These are phyloP conservation scores for Clupea harengus DNA, from an alignment of 2,113 vertebrate genomes.

Conservation along the genomic window DNA sequence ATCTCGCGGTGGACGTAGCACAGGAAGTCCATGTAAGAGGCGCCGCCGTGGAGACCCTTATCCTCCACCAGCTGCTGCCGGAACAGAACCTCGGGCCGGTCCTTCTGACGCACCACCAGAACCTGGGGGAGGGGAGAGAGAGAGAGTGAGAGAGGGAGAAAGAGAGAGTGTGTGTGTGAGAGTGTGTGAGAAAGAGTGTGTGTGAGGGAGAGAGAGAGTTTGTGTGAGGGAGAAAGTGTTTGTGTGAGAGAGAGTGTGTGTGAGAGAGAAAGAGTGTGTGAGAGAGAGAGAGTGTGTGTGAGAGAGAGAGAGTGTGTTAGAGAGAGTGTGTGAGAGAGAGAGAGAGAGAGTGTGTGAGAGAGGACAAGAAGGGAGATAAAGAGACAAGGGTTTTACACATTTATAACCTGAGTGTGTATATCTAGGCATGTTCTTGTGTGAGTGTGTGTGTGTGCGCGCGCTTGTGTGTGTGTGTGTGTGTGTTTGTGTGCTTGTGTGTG, in stretches of 20 bases:
- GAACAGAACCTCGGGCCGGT: slow-evolving; percentile 85
- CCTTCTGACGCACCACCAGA: slow-evolving; percentile 83
- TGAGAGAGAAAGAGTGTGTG: not conserved
- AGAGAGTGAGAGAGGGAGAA: not conserved
- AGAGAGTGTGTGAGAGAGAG: not conserved
- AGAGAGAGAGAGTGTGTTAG: not conserved
- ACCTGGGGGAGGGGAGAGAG: slow-evolving; percentile 67
- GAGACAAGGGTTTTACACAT: not conserved
- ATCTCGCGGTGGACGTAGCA: slow-evolving; percentile 89
- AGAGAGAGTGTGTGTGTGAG: not conserved
- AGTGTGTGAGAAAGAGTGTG: not conserved
- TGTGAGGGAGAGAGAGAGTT: no score
- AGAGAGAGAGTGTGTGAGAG: no score
- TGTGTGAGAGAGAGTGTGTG: not conserved
- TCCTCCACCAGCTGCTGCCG: slow-evolving; percentile 92
- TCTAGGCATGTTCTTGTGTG: not conserved
- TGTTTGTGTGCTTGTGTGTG: not conserved
- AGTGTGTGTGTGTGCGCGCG: not conserved
- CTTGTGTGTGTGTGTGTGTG: not conserved
- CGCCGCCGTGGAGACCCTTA: slow-evolving; percentile 83
- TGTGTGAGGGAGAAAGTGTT: no score
- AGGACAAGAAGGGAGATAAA: not conserved
- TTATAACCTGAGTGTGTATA: no score
- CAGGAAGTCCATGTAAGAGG: slow-evolving; percentile 92
- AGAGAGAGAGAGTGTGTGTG: not conserved